These are phyloP conservation scores for Eidolon dupreanum DNA, from an alignment of 2,797 vertebrate genomes.

Conservation along the genomic window DNA sequence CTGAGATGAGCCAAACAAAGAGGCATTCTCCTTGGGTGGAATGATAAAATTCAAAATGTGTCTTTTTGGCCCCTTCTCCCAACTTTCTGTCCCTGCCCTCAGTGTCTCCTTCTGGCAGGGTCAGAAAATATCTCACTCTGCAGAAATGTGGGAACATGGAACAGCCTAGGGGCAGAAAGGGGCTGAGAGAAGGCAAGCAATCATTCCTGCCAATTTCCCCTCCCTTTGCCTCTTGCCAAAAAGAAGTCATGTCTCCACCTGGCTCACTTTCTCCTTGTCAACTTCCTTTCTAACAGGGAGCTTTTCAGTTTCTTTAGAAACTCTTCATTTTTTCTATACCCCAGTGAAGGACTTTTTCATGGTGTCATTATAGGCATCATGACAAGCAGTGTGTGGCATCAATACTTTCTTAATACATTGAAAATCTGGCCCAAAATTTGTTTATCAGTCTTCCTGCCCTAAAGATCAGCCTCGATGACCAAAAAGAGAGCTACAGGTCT, in stretches of 20 bases:
- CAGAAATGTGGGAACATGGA: constrained; percentile 38
- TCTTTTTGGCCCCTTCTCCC: constrained; percentile 28
- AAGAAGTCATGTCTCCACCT: constrained; percentile 48
- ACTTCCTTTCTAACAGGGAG: constrained; percentile 25
- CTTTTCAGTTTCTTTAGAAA: constrained; percentile 24
- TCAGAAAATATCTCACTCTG: constrained; percentile 35
- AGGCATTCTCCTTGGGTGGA: constrained; percentile 36
- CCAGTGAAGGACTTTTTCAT: not conserved
- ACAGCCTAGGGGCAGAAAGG: constrained; percentile 45
- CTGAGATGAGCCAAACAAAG: constrained; percentile 26
- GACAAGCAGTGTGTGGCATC: not conserved
- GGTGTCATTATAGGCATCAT: not conserved
- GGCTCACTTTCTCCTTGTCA: not conserved
- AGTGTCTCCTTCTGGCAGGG: constrained; percentile 19
- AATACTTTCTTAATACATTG: not conserved
- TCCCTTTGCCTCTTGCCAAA: constrained; percentile 37
- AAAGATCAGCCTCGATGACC: not conserved
- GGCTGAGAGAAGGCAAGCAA: constrained; percentile 14
- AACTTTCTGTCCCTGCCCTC: not conserved
- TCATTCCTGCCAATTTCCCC: not conserved
- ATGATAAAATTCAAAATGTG: constrained; percentile 68
- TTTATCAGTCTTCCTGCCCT: not conserved
- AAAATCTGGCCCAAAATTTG: not conserved
- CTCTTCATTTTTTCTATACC: constrained; percentile 15
- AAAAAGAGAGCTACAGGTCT: constrained; percentile 39